Base-by-base conservation (phyloP, 1,140 invertebrate species). In the Eriosoma lanigerum region DNA sequence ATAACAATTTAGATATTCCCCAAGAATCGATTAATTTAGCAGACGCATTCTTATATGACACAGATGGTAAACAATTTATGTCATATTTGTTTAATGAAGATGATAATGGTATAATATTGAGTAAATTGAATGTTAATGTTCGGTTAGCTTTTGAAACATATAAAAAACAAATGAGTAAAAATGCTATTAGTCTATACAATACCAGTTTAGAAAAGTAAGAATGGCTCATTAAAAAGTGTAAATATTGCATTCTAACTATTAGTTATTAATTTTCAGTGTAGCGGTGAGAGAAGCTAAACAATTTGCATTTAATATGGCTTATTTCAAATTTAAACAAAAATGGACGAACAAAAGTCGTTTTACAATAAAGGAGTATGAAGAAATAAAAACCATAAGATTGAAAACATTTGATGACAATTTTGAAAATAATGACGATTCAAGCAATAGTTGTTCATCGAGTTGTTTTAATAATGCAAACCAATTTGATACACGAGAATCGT, bases 131-230 rank as follows among this genome's bases (percentile, higher is more conserved):
- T 17, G 10, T 17, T 12, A 32, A n/a, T 15, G 72, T 75, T 12
- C 17, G 13, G 26, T 0, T 10, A 4, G 72, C 72, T 8, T 75
- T 54, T 15, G 50, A 0, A 19, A 52, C 8, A 5, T 75, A 44
- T 21, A 13, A 75, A 19, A 56, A 75, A 38, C 24, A 75, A 29
- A 75, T 75, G 19, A 56, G 29, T 1, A 17, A 32, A 17, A 21
- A 21, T 15, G 19, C 72, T 38, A 12, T 54, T 17, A 10, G 56
- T 8, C 8, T 75, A 3, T 75, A 6, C 12, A n/a, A 56, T 15
- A 38, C 19, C 10, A 13, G 72, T 32, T 12, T 54, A 44, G 10
- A 75, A 29, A 75, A 52, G 72, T 75, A 75, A n/a, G n/a, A n/a
- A n/a, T 13, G n/a, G 5, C 3, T 62, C n/a, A n/a, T 19, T 13